These are phyloP conservation scores for Athrips mouffetella DNA, from an alignment of 2,888 invertebrate species.

Conservation along the genomic window DNA sequence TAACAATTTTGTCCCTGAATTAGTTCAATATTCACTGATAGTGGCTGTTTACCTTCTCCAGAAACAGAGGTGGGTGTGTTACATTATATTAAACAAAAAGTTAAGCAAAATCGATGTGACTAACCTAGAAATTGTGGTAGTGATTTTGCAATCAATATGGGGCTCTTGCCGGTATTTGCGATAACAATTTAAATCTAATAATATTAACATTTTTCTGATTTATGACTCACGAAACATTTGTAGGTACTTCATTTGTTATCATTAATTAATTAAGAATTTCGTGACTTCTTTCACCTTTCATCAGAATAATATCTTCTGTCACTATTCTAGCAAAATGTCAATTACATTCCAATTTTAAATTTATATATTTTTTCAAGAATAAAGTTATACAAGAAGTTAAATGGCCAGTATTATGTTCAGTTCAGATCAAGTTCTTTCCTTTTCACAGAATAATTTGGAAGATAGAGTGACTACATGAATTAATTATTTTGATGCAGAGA, in stretches of 20 bases:
- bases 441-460: too few relatives aligned
- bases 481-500: too few relatives aligned
- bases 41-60: slow-evolving; percentile 56
- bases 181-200: not conserved
- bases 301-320: not conserved
- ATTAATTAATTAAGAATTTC: too few relatives aligned
- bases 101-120: slow-evolving; percentile 18
- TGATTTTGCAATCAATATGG: not conserved
- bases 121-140: slow-evolving; percentile 52
- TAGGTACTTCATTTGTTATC: too few relatives aligned
- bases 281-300: slow-evolving; percentile 1
- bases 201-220: not conserved
- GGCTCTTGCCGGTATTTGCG: not conserved
- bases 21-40: slow-evolving; percentile 51
- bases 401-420: too few relatives aligned
- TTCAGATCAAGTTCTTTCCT: too few relatives aligned
- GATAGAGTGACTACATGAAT: too few relatives aligned
- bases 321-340: not conserved
- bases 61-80: slow-evolving; percentile 60
- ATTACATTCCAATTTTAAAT: too few relatives aligned
- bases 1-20: slow-evolving; percentile 67
- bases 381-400: too few relatives aligned
- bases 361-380: too few relatives aligned
- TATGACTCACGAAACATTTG: too few relatives aligned
- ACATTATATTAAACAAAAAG: not conserved